Percentiles rank a stretch among this genome's conserved stretches.
Conservation (phyloP, 2,888 invertebrate species). For the Euzophera pinguis region DNA sequence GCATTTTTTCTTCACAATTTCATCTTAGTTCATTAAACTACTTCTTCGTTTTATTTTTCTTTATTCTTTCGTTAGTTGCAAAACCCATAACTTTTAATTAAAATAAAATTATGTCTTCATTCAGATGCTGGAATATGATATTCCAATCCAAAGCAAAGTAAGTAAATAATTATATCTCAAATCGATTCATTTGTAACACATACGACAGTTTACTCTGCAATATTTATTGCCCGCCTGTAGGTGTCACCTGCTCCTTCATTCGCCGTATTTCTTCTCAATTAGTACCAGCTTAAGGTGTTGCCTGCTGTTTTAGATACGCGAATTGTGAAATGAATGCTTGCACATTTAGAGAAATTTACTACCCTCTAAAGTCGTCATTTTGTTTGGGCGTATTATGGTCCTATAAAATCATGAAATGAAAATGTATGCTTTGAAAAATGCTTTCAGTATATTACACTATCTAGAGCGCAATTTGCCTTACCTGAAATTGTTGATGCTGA, state of each 20-base stretch:
- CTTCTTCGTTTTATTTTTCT: no score
- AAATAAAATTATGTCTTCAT: no score
- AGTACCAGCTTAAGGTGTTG: background rate
- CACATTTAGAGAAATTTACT: background rate
- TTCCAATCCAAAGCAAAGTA: background rate
- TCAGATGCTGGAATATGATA: background rate
- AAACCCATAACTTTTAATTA: no score
- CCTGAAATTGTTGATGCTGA: no score
- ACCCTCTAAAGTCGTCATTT: background rate
- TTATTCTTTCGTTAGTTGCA: no score
- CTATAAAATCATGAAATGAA: no score
- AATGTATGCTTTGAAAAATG: no score
- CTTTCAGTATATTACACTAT: no score
- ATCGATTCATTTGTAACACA: background rate
- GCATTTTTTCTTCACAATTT: no score
- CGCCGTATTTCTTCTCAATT: conserved; percentile 4
- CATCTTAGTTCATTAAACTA: no score
- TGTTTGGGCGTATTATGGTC: background rate
- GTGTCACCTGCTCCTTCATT: conserved; percentile 1
- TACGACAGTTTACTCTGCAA: background rate
- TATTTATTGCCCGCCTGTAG: background rate
- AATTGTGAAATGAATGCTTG: conserved; percentile 1
- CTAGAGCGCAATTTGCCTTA: no score
- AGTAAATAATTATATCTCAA: background rate
- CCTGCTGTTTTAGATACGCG: background rate